Evolutionary conservation across 2,888 invertebrate genomes (phyloP), one percentile per base, ranked within the genome.

Genomic region (Campoplex nolae): DNA sequence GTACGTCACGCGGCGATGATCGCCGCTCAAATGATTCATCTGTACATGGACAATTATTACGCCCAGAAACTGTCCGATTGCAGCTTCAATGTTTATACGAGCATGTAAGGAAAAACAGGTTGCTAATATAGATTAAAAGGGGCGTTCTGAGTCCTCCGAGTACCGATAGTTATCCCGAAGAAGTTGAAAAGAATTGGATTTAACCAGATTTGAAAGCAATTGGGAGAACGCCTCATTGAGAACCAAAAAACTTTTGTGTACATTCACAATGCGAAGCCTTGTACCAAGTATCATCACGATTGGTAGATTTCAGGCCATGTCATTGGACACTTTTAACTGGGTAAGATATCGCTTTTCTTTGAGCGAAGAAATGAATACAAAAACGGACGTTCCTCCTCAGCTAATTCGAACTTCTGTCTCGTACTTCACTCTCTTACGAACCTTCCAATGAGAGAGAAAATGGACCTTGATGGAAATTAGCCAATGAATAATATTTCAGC

Each of bases 31-130:
- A 51, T 67, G 54, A 6, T 6, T 7, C 81, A 81, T 65, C 18
- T 81, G 16, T 81, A 67, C 42, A 28, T 81, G 38, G 81, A 81
- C 4, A 81, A 81, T 65, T 67, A 74, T 48, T 74, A 74, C 7
- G 35, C 65, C 9, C 81, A 74, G 23, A 74, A 65, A 13, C 54
- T 81, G 73, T 38, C 38, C 51, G 54, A 81, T 74, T 51, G 54
- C 51, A 81, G 74, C 67, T 28, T 7, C 13, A n/a, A 42, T 16
- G 51, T 81, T 74, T 42, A 67, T 42, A 38, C 32, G 16, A 51
- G 51, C 18, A 51, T 81, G 81, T 81, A 65, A 54, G 67, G 32
- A 51, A 16, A 28, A 56, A 48, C 16, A 18, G 42, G 28, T 51
- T 32, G 23, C 0, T 51, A 7, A 28, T 32, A 71, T 32, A 11